These are phyloP conservation scores for Pangasius larnaudii DNA, from an alignment of 2,797 vertebrate genomes.

Conservation along the genomic window DNA sequence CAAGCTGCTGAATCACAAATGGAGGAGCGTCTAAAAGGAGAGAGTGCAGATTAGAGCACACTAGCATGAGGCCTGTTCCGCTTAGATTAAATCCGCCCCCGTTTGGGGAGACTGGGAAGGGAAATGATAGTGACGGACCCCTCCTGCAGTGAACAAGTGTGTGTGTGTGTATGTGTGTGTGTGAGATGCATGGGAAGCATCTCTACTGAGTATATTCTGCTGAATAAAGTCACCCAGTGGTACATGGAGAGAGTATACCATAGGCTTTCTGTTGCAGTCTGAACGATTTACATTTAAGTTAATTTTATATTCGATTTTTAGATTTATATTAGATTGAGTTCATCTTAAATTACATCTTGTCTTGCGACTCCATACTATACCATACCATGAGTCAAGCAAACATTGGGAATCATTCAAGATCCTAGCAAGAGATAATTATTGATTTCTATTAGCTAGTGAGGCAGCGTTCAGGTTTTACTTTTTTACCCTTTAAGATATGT, in stretches of 20 bases:
- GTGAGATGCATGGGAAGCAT: constrained; percentile 18
- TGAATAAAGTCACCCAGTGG: background rate
- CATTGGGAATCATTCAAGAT: too few species aligned
- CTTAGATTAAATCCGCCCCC: constrained; percentile 38
- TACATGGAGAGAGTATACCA: background rate
- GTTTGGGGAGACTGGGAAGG: constrained; percentile 32
- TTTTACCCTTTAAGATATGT: background rate
- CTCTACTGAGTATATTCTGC: background rate
- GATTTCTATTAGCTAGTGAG: background rate
- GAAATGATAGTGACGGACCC: constrained; percentile 42
- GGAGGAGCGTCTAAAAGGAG: constrained; percentile 42
- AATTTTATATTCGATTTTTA: background rate
- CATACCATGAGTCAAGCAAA: background rate
- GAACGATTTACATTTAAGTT: background rate
- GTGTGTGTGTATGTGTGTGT: background rate
- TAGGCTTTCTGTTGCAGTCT: background rate
- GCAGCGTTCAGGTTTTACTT: background rate
- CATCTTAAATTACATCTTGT: background rate
- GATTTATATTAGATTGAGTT: too few species aligned
- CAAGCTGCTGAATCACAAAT: constrained; percentile 35
- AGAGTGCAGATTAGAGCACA: constrained; percentile 36
- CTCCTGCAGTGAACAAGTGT: constrained; percentile 29
- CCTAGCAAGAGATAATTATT: background rate
- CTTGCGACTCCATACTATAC: background rate
- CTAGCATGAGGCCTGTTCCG: constrained; percentile 33